These are phyloP conservation scores for Calcarius lapponicus DNA, from an alignment of 2,797 vertebrate genomes.

Conservation along the genomic window DNA sequence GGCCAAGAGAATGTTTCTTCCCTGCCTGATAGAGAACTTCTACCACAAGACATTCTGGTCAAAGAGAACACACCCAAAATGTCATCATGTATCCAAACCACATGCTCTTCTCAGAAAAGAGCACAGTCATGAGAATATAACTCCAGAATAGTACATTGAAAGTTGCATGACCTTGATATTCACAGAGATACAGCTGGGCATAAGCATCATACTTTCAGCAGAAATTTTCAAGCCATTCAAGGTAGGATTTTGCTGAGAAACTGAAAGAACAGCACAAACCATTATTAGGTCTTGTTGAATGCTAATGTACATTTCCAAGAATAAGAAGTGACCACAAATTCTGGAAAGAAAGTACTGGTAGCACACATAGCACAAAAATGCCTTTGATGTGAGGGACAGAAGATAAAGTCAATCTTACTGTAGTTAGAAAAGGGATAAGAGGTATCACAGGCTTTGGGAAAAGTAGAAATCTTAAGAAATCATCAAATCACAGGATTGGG, in stretches of 20 bases:
- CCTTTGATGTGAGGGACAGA: not conserved
- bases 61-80: not conserved
- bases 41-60: not conserved
- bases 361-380: not conserved
- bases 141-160: not conserved
- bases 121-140: not conserved
- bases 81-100: not conserved
- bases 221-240: not conserved
- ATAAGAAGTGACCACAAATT: not conserved
- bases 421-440: not conserved
- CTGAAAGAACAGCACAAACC: not conserved
- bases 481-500: not conserved
- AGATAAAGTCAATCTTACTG: not conserved
- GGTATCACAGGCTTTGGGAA: not conserved
- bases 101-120: not conserved
- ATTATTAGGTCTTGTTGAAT: not conserved
- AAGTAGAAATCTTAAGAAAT: not conserved
- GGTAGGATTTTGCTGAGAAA: not conserved
- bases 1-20: not conserved
- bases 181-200: not conserved
- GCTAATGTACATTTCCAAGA: not conserved
- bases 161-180: not conserved
- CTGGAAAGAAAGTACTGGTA: not conserved
- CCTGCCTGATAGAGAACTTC: not conserved
- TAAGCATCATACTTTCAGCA: not conserved